phyloP scores from a whole-genome alignment of 1,140 invertebrate species.

The Formica selysi region DNA sequence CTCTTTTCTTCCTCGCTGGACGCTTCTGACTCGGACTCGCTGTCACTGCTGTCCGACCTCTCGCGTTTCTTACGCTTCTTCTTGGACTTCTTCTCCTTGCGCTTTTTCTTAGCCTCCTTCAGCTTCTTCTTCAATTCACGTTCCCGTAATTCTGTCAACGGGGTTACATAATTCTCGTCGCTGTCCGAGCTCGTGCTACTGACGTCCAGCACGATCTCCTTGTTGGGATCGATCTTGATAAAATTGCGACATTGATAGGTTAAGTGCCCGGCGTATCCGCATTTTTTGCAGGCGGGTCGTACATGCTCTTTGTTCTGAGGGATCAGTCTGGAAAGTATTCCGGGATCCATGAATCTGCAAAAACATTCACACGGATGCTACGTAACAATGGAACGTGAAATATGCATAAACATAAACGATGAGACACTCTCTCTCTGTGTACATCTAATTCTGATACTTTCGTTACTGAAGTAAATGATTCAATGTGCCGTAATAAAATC shows the following conservation, averaged over 20 bases:
- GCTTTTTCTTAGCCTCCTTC: slow-evolving; percentile 86
- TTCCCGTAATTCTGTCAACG: slow-evolving; percentile 92
- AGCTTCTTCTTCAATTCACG: slow-evolving; percentile 91
- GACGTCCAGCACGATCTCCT: slow-evolving; percentile 97
- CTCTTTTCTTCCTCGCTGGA: slow-evolving; percentile 74
- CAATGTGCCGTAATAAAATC: not conserved
- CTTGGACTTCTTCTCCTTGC: slow-evolving; percentile 86
- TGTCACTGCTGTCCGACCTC: slow-evolving; percentile 73
- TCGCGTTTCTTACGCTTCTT: slow-evolving; percentile 77
- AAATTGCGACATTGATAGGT: slow-evolving; percentile 99
- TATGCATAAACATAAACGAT: too few species aligned
- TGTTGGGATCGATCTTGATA: slow-evolving; percentile 94
- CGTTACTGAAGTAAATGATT: not conserved
- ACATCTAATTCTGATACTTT: not conserved
- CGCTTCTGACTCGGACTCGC: slow-evolving; percentile 74
- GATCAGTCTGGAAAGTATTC: slow-evolving; percentile 85
- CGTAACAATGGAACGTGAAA: not conserved
- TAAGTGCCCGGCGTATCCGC: slow-evolving; percentile 97
- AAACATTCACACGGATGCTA: not conserved
- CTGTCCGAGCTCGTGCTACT: slow-evolving; percentile 95
- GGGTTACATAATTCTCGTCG: slow-evolving; percentile 94
- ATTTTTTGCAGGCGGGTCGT: slow-evolving; percentile 95
- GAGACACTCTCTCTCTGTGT: not conserved
- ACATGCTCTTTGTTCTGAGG: slow-evolving; percentile 90
- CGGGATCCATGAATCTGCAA: slow-evolving; percentile 82